Percentiles rank a stretch among this genome's conserved stretches.
Conservation (phyloP, 2,797 vertebrate genomes). For the Scleropages formosus region DNA sequence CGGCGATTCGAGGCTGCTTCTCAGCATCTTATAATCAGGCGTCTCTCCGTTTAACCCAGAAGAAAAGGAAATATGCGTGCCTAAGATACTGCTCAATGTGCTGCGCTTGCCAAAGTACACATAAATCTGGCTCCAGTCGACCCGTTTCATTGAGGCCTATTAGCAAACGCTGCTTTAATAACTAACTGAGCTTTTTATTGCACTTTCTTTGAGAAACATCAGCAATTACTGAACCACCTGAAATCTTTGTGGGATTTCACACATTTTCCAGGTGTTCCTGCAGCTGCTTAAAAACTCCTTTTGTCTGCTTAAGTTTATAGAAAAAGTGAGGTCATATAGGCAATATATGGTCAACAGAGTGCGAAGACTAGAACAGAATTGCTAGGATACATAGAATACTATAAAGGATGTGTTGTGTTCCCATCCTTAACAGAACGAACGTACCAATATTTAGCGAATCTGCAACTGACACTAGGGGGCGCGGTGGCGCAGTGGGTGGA, state of each 20-base stretch:
- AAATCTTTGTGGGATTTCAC: too few species aligned
- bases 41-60: slow-evolving; percentile 14
- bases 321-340: background rate
- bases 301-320: background rate
- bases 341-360: background rate
- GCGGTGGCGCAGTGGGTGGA: too few species aligned
- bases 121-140: background rate
- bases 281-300: background rate
- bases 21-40: slow-evolving; percentile 17
- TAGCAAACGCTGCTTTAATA: slow-evolving; percentile 12
- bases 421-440: too few species aligned
- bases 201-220: too few species aligned
- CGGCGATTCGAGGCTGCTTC: background rate
- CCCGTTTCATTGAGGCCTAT: background rate
- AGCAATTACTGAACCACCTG: too few species aligned
- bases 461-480: too few species aligned
- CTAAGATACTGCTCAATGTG: slow-evolving; percentile 18
- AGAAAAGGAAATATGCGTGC: slow-evolving; percentile 2
- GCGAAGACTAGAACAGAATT: too few species aligned
- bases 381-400: too few species aligned
- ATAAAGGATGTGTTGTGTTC: too few species aligned
- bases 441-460: too few species aligned
- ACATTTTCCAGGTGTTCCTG: too few species aligned
- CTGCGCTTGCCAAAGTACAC: slow-evolving; percentile 11
- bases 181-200: slow-evolving; percentile 1